phyloP scores from a whole-genome alignment of 2,797 vertebrate species.

The Ciconia nigra region DNA sequence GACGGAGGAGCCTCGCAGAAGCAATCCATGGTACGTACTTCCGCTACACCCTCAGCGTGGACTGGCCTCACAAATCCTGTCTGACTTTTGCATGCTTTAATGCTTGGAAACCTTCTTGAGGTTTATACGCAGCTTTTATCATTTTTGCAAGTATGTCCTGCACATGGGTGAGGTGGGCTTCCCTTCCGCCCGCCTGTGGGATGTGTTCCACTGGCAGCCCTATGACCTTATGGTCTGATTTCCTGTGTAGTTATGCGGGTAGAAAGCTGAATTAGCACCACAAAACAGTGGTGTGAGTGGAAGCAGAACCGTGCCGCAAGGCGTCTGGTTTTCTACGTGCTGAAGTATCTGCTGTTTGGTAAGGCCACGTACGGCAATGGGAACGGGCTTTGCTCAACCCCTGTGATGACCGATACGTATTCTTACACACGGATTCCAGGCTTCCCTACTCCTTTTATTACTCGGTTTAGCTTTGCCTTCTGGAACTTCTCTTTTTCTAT shows the following conservation, averaged over 20 bases:
- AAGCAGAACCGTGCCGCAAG: neutral
- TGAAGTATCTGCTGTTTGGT: accelerated
- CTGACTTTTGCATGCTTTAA: neutral
- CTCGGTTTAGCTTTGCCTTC: neutral
- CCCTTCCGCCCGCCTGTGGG: neutral
- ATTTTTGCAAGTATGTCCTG: neutral
- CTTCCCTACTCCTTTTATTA: neutral
- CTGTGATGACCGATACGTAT: accelerated
- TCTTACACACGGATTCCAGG: neutral
- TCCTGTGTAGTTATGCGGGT: neutral
- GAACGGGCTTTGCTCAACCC: neutral
- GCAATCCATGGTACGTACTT: neutral
- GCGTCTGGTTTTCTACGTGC: accelerated
- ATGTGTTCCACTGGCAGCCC: neutral
- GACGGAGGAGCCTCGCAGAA: neutral
- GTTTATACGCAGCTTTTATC: too few species aligned
- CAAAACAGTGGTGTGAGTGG: accelerated
- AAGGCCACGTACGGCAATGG: accelerated
- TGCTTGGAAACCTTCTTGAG: neutral
- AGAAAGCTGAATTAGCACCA: neutral
- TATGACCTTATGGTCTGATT: accelerated
- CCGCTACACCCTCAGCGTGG: accelerated
- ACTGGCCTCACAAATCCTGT: neutral
- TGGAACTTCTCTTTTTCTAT: neutral
- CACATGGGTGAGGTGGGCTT: accelerated